Evolutionary conservation across 2,888 invertebrate genomes (phyloP), one percentile per base, ranked within the genome.

Genomic region (Sturmia bella): DNA sequence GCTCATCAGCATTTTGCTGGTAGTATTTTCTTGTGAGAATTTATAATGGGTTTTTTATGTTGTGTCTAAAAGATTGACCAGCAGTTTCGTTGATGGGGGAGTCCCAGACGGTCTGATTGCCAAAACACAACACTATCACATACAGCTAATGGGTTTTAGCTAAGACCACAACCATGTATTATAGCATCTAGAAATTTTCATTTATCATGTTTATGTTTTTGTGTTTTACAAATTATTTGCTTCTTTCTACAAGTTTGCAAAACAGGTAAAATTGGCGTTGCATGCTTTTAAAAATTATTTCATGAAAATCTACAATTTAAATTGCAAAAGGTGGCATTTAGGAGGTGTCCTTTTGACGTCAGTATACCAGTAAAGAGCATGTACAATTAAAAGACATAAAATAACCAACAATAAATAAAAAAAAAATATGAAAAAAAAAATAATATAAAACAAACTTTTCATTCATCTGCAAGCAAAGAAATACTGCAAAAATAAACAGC

Each of bases 341-440:
- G 74, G 37, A 15, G 74, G 32, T 69, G 64, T 57, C 64, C 69
- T 78, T 43, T 82, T 82, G 78, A 82, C 78, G 82, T 82, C 74
- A 82, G 70, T 64, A 21, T 54, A 27, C 27, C 48, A 74, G n/a
- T 41, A 54, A 66, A 72, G 27, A 32, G 9, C 32, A 64, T 19
- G 50, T 39, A 64, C 32, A 75, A 56, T 41, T 43, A 61, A 61
- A 43, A 77, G 43, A 37, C 61, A 27, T 19, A n/a, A 54, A 57
- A 57, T 21, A 69, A 56, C 41, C 21, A 70, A 24, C 37, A 21
- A 13, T 17, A 64, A 21, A 32, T 15, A 48, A 48, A 59, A 9
- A 50, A 64, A 63, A 59, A 73, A 70, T 39, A 32, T 32, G 9
- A 32, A 7, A 7, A 32, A 7, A 32, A 32, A 32, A 32, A 32